Conservation (phyloP, 1,140 invertebrate genomes). For the Sycophaga agraensis region DNA sequence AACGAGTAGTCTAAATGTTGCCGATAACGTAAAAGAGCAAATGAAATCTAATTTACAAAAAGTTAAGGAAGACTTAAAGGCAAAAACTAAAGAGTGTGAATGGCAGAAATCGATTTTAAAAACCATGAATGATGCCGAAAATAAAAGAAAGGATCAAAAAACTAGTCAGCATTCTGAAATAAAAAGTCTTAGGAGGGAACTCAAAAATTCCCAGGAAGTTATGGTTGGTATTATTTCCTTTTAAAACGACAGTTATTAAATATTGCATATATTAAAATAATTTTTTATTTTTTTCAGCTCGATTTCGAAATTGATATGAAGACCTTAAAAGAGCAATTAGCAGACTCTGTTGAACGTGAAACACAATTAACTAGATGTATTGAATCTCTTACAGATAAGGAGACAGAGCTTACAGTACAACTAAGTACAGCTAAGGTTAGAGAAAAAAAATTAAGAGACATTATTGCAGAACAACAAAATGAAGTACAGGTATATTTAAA, state of each 20-base stretch:
- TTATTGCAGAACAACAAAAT: slow-evolving; percentile 35
- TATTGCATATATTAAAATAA: too few relatives aligned
- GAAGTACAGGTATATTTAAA: slow-evolving; percentile 32
- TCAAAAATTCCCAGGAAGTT: slow-evolving; percentile 45
- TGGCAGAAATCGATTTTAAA: slow-evolving; percentile 55
- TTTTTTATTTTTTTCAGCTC: slow-evolving; percentile 37
- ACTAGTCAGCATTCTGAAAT: slow-evolving; percentile 54
- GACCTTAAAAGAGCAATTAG: slow-evolving; percentile 43
- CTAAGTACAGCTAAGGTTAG: slow-evolving; percentile 31
- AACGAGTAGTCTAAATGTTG: slow-evolving; percentile 61
- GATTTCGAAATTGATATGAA: slow-evolving; percentile 58
- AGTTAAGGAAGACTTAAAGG: slow-evolving; percentile 60
- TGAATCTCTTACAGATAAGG: slow-evolving; percentile 33
- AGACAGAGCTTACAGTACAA: slow-evolving; percentile 35
- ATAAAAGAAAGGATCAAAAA: slow-evolving; percentile 44
- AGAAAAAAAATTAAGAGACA: slow-evolving; percentile 39
- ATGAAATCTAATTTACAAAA: slow-evolving; percentile 58
- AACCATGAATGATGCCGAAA: slow-evolving; percentile 44
- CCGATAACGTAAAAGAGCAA: slow-evolving; percentile 58
- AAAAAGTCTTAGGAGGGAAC: slow-evolving; percentile 52
- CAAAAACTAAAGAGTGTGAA: slow-evolving; percentile 58
- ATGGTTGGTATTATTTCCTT: slow-evolving; percentile 39
- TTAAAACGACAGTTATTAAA: not conserved
- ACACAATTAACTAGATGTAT: slow-evolving; percentile 32
- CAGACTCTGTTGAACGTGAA: slow-evolving; percentile 36